Percentiles rank a stretch among this genome's conserved stretches.
Evolutionary conservation across 2,113 vertebrate species (phyloP).

Genomic region (Arizona elegans): DNA sequence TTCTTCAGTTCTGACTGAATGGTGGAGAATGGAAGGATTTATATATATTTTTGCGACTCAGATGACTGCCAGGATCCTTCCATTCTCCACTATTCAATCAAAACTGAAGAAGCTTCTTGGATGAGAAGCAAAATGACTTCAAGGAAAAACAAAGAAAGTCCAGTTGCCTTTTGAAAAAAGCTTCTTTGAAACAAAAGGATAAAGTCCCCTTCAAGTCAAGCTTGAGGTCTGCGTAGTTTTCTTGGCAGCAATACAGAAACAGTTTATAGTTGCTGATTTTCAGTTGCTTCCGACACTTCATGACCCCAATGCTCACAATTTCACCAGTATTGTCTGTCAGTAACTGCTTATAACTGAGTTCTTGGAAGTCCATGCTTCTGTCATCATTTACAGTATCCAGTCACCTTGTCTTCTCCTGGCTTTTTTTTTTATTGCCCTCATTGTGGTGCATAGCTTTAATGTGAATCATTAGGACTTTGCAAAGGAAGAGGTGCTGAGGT

Average conservation of each 20-base stretch:
- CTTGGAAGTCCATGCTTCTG: neutral
- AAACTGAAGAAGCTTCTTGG: neutral
- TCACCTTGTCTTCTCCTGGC: neutral
- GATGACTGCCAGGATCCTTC: neutral
- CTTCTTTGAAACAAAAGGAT: neutral
- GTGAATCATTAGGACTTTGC: neutral
- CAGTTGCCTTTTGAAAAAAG: neutral
- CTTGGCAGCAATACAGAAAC: neutral
- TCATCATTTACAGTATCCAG: neutral
- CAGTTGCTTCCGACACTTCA: neutral
- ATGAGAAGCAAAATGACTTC: neutral
- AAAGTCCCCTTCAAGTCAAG: neutral
- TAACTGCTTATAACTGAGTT: neutral
- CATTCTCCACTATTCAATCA: neutral
- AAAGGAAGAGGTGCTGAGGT: neutral
- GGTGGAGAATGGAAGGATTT: no score
- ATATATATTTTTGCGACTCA: no score
- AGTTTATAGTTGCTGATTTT: neutral
- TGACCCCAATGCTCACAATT: neutral
- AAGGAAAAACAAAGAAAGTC: neutral
- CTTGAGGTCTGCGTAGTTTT: neutral
- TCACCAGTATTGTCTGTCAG: neutral
- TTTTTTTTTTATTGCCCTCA: neutral
- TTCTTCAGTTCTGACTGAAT: no score
- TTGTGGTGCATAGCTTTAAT: neutral